A percentile compares a stretch with the other conserved stretches of the same genome.
Conservation (phyloP, 2,113 vertebrate genomes). For the Perccottus glenii region DNA sequence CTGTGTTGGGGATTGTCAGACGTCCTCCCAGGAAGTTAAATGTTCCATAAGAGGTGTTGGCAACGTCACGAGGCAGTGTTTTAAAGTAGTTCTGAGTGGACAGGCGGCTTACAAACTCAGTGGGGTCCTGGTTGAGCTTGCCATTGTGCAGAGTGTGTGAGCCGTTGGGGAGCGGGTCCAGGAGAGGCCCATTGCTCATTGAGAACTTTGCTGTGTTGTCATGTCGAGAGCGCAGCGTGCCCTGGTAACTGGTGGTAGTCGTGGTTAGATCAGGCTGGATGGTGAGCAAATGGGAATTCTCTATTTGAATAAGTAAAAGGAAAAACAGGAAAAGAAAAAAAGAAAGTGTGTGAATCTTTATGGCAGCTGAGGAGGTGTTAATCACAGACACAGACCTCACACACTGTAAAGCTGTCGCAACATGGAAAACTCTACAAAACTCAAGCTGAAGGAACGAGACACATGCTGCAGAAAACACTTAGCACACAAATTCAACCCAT, state of each 20-base stretch:
- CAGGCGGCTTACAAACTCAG: constrained; percentile 89
- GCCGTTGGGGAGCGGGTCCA: constrained; percentile 90
- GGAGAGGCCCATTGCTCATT: constrained; percentile 90
- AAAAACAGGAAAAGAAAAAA: constrained; percentile 57
- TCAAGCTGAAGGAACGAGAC: constrained; percentile 34
- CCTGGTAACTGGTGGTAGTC: constrained; percentile 95
- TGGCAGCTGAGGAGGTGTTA: constrained; percentile 31
- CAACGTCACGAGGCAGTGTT: constrained; percentile 88
- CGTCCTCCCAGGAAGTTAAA: constrained; percentile 98
- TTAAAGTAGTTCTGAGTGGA: constrained; percentile 94
- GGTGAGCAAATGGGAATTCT: constrained; percentile 95
- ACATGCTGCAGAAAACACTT: constrained; percentile 58
- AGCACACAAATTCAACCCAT: constrained; percentile 65
- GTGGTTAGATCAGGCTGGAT: constrained; percentile 98
- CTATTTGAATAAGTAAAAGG: constrained; percentile 69
- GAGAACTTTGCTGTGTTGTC: constrained; percentile 89
- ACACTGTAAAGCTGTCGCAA: constrained; percentile 61
- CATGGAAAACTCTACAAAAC: background rate
- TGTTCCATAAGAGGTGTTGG: constrained; percentile 94
- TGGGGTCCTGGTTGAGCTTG: constrained; percentile 83
- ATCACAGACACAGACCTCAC: constrained; percentile 65
- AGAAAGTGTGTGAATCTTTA: constrained; percentile 66
- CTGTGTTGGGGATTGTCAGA: constrained; percentile 94
- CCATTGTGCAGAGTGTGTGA: constrained; percentile 93
- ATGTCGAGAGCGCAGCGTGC: constrained; percentile 90